Evolutionary conservation across 2,888 invertebrate genomes (phyloP).

Genomic region (Hypercompe scribonia): DNA sequence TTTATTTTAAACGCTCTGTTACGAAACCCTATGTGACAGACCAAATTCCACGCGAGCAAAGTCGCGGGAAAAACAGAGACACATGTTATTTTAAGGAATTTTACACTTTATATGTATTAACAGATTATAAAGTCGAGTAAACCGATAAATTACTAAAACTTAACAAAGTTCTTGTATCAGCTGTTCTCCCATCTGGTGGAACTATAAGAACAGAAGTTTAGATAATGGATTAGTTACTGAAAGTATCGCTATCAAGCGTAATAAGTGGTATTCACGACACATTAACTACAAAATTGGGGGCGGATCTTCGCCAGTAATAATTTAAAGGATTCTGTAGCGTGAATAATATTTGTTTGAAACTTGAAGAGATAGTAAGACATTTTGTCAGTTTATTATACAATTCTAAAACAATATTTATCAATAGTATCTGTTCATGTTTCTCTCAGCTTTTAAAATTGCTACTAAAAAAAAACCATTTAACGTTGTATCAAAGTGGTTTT

Average conservation of each 20-base stretch:
- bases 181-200: constrained; percentile 3
- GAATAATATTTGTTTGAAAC: background rate
- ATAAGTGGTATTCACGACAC: constrained; percentile 13
- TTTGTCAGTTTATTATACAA: too few relatives aligned
- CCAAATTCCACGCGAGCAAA: too few relatives aligned
- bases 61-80: too few relatives aligned
- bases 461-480: too few relatives aligned
- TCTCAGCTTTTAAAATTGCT: too few relatives aligned
- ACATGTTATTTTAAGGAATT: too few relatives aligned
- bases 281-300: background rate
- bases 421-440: too few relatives aligned
- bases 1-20: too few relatives aligned
- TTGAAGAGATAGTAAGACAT: background rate
- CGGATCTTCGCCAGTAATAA: background rate
- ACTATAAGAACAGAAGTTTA: constrained; percentile 7
- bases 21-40: too few relatives aligned
- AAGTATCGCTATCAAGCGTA: constrained; percentile 7
- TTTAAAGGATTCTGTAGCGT: background rate
- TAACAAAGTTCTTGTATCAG: background rate
- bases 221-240: constrained; percentile 16
- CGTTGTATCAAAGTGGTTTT: too few relatives aligned
- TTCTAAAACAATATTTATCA: too few relatives aligned
- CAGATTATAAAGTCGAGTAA: background rate
- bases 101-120: too few relatives aligned
- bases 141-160: background rate